A percentile compares a stretch with the other conserved stretches of the same genome.
Conservation (phyloP, 2,113 vertebrate species). For the Ammodytes marinus region DNA sequence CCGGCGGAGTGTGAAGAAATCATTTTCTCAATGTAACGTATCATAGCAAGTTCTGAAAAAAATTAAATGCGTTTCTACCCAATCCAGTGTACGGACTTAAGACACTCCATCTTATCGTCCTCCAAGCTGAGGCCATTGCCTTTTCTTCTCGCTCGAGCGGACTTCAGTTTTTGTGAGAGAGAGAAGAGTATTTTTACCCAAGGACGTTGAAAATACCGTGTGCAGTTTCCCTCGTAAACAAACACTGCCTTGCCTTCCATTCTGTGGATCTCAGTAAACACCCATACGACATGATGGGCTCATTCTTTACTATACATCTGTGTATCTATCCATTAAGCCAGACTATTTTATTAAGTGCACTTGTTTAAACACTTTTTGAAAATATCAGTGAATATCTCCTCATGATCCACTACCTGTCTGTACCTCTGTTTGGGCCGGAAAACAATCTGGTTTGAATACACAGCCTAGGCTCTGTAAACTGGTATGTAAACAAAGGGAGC, state of each 20-base stretch:
- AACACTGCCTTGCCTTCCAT: neutral
- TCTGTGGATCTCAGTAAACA: neutral
- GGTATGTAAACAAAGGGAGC: too few relatives aligned
- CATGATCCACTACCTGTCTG: too few relatives aligned
- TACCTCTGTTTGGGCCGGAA: too few relatives aligned
- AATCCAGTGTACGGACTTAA: slow-evolving; percentile 8
- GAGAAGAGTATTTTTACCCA: neutral
- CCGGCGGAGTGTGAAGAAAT: slow-evolving; percentile 57
- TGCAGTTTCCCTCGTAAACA: neutral
- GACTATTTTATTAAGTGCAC: too few relatives aligned
- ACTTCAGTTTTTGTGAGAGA: slow-evolving; percentile 13
- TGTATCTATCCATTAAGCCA: too few relatives aligned
- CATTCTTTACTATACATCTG: too few relatives aligned
- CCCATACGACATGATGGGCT: too few relatives aligned
- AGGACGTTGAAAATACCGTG: neutral
- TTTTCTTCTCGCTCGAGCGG: slow-evolving; percentile 30
- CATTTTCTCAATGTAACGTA: slow-evolving; percentile 50
- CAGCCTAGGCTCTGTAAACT: too few relatives aligned
- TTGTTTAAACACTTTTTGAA: too few relatives aligned
- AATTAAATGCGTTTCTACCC: slow-evolving; percentile 46
- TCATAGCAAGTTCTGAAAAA: slow-evolving; percentile 16
- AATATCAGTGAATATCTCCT: too few relatives aligned
- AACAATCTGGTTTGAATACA: too few relatives aligned
- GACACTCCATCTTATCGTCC: slow-evolving; percentile 8
- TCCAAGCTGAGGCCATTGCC: slow-evolving; percentile 6